A percentile compares a stretch with the other conserved stretches of the same genome.
Evolutionary conservation across 2,113 vertebrate genomes (phyloP).

Genomic region (Odocoileus virginianus): DNA sequence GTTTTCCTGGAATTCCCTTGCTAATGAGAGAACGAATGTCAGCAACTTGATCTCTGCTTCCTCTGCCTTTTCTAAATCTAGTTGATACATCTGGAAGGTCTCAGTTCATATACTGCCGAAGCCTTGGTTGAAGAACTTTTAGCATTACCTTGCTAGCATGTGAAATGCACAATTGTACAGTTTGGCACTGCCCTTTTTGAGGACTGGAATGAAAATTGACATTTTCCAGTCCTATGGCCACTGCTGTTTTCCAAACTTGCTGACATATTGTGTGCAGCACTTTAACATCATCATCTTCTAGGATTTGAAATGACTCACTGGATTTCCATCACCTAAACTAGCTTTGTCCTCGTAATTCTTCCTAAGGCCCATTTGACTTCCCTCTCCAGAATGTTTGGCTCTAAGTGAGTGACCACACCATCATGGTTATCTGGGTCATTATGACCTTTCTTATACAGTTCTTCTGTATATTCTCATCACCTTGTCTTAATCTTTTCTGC

Average conservation of each 20-base stretch:
- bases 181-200: not conserved
- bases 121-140: not conserved
- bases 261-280: not conserved
- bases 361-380: not conserved
- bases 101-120: not conserved
- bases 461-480: not conserved
- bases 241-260: not conserved
- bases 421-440: not conserved
- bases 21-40: not conserved
- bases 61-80: not conserved
- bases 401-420: not conserved
- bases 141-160: not conserved
- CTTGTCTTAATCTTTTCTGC: not conserved
- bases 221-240: not conserved
- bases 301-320: not conserved
- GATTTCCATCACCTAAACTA: not conserved
- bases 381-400: not conserved
- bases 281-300: not conserved
- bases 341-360: not conserved
- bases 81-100: not conserved
- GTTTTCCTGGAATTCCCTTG: not conserved
- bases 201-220: not conserved
- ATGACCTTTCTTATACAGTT: not conserved
- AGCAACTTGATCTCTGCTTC: not conserved
- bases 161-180: not conserved